Conservation (phyloP, 2,888 invertebrate species). For the Desoria tigrina region DNA sequence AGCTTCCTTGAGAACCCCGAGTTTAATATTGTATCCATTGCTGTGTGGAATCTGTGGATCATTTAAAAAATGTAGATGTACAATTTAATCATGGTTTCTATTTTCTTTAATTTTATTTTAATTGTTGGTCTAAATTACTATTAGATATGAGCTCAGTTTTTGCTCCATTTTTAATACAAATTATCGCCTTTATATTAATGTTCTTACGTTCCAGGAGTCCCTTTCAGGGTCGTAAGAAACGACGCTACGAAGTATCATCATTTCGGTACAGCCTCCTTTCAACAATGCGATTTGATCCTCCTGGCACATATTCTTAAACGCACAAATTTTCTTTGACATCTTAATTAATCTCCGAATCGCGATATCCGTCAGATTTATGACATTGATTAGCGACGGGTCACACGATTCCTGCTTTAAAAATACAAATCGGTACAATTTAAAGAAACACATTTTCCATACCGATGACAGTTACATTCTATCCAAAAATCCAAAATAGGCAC, state of each 20-base stretch:
- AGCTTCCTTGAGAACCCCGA: slow-evolving; percentile 86
- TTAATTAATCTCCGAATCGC: slow-evolving; percentile 77
- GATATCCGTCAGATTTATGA: slow-evolving; percentile 87
- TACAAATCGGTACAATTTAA: too few relatives aligned
- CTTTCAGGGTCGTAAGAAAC: slow-evolving; percentile 87
- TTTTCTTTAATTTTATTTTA: too few relatives aligned
- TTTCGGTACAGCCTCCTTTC: slow-evolving; percentile 93
- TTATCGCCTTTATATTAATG: not conserved
- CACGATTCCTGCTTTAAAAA: slow-evolving; percentile 33
- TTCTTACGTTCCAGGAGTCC: slow-evolving; percentile 74
- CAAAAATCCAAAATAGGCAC: slow-evolving; percentile 3
- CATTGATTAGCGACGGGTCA: slow-evolving; percentile 68
- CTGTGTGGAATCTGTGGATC: slow-evolving; percentile 72
- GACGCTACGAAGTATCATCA: slow-evolving; percentile 91
- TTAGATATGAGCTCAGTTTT: too few relatives aligned
- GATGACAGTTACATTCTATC: not conserved
- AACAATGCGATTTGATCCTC: slow-evolving; percentile 86
- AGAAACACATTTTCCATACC: not conserved
- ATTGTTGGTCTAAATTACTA: too few relatives aligned
- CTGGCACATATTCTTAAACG: slow-evolving; percentile 90
- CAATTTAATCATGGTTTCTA: not conserved
- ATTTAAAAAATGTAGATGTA: not conserved
- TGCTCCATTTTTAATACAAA: not conserved
- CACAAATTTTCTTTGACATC: slow-evolving; percentile 65
- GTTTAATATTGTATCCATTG: slow-evolving; percentile 73